Base-by-base conservation (phyloP, 2,113 vertebrate species). In the Aptenodytes forsteri region DNA sequence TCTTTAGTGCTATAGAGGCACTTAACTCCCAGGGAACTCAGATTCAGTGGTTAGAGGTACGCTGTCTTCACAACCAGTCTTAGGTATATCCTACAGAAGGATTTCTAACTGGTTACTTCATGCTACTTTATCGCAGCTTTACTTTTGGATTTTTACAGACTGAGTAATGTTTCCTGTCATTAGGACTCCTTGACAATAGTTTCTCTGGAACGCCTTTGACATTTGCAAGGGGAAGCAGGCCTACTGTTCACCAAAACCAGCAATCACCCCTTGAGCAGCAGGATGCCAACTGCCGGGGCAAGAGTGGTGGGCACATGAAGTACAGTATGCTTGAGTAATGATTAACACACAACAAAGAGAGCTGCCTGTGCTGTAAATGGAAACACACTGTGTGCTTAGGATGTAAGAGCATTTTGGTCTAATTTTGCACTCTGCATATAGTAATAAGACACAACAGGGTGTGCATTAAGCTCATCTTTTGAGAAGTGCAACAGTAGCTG, bases 401-500 rank as follows among this genome's bases (percentile, higher is more conserved):
- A 54, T 87, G 73, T 29, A 18, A 50, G 59, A 93, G 94, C 58
- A 27, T 93, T 97, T 76, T 49, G 55, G 32, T 59, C 94, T 97
- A 66, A 83, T 96, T 97, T 76, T 92, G 87, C 84, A 49, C 66
- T 94, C 89, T 95, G 93, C 95, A 91, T 96, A 96, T 72, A 91
- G 91, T 81, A 96, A 97, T 97, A 96, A 97, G 91, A 69, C 95
- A 58, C 96, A 96, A 92, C 95, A 90, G 95, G 96, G 96, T 91
- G 70, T 95, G 88, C 93, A 96, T 97, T 96, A 96, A 97, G 89
- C 85, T 95, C 89, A 89, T 96, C 93, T 86, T 94, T 90, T 89
- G 78, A 88, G 92, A 93, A 91, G 79, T 97, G 75, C 93, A 87
- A 40, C 61, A 52, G 88, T 79, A 85, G 90, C 91, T 95, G 91